A percentile compares a stretch with the other conserved stretches of the same genome.
Conservation (phyloP, 2,797 vertebrate species). For the Alauda arvensis region DNA sequence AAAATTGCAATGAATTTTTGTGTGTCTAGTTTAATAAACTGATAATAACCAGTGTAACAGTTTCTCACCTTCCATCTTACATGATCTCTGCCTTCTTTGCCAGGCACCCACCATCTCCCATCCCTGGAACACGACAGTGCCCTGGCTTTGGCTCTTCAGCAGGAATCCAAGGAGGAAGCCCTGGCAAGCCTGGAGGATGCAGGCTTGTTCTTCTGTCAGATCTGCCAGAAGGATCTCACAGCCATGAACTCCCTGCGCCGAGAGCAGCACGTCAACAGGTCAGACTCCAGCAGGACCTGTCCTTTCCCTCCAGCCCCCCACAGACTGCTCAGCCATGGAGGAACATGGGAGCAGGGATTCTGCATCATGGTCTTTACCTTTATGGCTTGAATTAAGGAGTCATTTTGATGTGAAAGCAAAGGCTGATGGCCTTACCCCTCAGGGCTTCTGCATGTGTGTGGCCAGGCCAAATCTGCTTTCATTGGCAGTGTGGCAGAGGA, state of each 20-base stretch:
- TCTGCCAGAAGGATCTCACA: conserved; percentile 89
- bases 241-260: conserved; percentile 81
- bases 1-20: neutral
- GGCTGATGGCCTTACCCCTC: neutral
- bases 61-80: neutral
- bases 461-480: neutral
- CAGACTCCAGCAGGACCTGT: neutral
- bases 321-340: neutral
- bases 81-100: neutral
- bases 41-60: neutral
- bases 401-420: neutral
- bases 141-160: conserved; percentile 80
- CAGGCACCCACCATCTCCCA: neutral
- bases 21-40: neutral
- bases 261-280: conserved; percentile 93
- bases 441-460: neutral
- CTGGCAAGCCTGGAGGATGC: conserved; percentile 71
- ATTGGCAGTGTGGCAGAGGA: neutral
- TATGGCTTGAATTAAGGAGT: neutral
- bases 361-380: neutral
- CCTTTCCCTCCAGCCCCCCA: neutral
- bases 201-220: conserved; percentile 90
- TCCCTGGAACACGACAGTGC: conserved; percentile 62
- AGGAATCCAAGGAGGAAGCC: conserved; percentile 33
- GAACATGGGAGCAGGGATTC: neutral